A percentile compares a stretch with the other conserved stretches of the same genome.
Conservation (phyloP, 92 coral and sea anemone genomes). For the Parazoanthus swiftii region DNA sequence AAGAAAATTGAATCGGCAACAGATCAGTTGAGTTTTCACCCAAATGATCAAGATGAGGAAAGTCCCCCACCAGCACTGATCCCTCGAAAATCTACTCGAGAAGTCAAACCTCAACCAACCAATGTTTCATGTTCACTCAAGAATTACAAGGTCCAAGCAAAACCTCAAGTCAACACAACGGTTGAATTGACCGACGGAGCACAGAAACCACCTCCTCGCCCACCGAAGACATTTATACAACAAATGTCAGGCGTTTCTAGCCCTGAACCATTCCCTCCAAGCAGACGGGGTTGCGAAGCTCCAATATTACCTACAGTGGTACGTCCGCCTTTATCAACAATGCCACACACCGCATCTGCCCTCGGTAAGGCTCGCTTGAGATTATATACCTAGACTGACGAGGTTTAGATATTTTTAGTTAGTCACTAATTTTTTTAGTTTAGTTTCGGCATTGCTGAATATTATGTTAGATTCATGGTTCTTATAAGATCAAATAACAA, state of each 20-base stretch:
- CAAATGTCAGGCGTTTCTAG: background rate
- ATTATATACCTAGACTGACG: background rate
- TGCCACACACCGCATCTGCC: background rate
- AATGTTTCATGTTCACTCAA: background rate
- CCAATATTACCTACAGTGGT: background rate
- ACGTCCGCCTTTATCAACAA: background rate
- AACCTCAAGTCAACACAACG: background rate
- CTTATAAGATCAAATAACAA: too few species aligned
- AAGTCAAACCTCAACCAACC: background rate
- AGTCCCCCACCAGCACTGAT: background rate
- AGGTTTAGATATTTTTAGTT: background rate
- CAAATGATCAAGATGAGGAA: background rate
- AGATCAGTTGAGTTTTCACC: background rate
- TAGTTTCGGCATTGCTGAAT: too few species aligned
- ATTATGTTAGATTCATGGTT: too few species aligned
- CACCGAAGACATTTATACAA: slow-evolving; percentile 4
- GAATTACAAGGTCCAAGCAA: background rate
- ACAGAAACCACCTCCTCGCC: background rate
- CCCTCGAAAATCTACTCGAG: background rate
- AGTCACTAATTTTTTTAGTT: too few species aligned
- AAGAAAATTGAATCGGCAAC: background rate
- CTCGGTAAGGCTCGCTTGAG: background rate
- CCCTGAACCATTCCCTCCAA: background rate
- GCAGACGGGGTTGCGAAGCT: background rate
- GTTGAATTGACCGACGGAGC: background rate